Evolutionary conservation across 2,797 vertebrate species (phyloP), one percentile per base, ranked within the genome.

Genomic region (Mormyrus hasselquistii): DNA sequence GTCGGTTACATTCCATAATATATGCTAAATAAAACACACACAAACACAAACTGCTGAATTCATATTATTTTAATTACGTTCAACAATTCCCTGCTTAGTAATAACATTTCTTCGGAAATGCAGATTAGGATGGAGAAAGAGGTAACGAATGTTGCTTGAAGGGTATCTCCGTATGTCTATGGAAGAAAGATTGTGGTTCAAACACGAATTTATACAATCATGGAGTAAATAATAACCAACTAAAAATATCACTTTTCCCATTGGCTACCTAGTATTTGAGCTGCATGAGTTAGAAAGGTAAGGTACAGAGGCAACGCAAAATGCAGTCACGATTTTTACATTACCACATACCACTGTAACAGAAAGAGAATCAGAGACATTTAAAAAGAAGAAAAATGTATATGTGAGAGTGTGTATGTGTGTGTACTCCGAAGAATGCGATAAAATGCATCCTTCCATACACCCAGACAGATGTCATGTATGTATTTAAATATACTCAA

Each of bases 81-180:
- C 34, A 87, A 87, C 59, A 87, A 87, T 65, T 65, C 57, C 86
- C 86, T 62, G 86, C 41, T 87, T 62, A n/a, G 57, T 41, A 86
- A 86, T 29, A 86, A 86, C 84, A 47, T 87, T 87, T 87, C 52
- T 53, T 86, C 22, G 16, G 82, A 87, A 44, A 87, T 65, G 86
- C 86, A 62, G 55, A 55, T 87, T 87, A 62, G 86, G 22, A 86
- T 38, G 62, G 57, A 65, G 86, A 62, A 87, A 47, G 86, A 62
- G 55, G 86, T 62, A 41, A 62, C 47, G 57, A 87, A 87, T 41
- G 38, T 65, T 62, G 86, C 16, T 19, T 57, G 34, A 65, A 47
- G 22, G 53, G n/a, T 38, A 29, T 34, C 49, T 16, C 29, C 25
- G 3, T 50, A 47, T 47, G 25, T 79, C 9, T 79, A 49, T 12